These are phyloP conservation scores for Barnardius zonarius DNA, from an alignment of 2,113 vertebrate genomes.

Conservation along the genomic window DNA sequence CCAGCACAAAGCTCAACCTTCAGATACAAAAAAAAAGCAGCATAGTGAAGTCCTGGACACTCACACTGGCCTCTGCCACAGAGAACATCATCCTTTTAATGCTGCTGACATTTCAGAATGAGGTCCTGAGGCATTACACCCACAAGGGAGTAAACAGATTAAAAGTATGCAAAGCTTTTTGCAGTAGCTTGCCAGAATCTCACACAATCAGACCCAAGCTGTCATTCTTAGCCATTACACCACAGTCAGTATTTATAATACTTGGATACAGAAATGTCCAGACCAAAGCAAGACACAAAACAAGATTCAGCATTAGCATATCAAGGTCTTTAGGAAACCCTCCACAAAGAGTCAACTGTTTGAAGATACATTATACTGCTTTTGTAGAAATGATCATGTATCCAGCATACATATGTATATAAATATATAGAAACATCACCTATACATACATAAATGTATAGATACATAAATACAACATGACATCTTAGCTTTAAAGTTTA, in stretches of 20 bases:
- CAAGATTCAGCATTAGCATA: not conserved
- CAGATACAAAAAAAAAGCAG: not conserved
- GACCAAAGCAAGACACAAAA: not conserved
- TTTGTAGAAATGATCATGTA: not conserved
- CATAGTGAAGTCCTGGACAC: not conserved
- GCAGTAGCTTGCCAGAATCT: not conserved
- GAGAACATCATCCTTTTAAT: not conserved
- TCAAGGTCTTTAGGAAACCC: not conserved
- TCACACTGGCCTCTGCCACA: not conserved
- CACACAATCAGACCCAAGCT: not conserved
- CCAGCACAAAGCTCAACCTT: not conserved
- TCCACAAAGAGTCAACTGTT: not conserved
- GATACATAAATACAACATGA: not conserved
- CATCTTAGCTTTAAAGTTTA: not conserved
- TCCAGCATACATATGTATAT: not conserved
- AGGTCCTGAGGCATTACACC: not conserved
- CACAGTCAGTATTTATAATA: not conserved
- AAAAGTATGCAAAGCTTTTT: not conserved
- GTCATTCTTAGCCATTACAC: not conserved
- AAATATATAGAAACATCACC: not conserved
- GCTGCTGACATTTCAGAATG: not conserved
- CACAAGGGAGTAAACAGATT: not conserved
- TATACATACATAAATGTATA: not conserved
- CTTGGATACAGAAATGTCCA: not conserved
- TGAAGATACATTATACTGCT: not conserved